Evolutionary conservation across 2,797 vertebrate species (phyloP), one percentile per base, ranked within the genome.

Genomic region (Salmo trutta): DNA sequence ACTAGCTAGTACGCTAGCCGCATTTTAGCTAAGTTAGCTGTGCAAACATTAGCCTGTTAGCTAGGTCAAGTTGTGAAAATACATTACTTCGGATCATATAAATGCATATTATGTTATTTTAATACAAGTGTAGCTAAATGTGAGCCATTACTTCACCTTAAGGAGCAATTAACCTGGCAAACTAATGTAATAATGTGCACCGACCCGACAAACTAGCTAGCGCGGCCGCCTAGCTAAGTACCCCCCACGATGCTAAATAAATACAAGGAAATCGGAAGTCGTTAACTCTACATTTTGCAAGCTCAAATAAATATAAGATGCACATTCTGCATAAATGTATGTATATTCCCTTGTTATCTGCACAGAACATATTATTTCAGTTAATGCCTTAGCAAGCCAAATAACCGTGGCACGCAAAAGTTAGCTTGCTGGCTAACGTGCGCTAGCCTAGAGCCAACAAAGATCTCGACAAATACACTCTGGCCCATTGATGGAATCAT

Each of bases 381-480:
- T 27, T 3, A 8, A 4, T 65, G 41, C 79, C 68, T 76, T 72
- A 78, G 89, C 76, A 84, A 78, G 75, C 75, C n/a, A 21, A 79
- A 76, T 71, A 82, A 71, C 74, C 67, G 19, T 36, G 33, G 71
- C 71, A 65, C 27, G 52, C 75, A 15, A 36, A 29, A 70, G 79
- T 73, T 86, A 86, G 88, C 89, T 66, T 51, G 3, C 1, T 76
- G 62, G 81, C 82, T 88, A 92, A 83, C 86, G 74, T 54, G 75
- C 29, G 85, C 86, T 91, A 89, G 85, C 88, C 90, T 84, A 85
- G 21, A 71, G 90, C 90, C 93, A 88, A 95, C 94, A 95, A 95
- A 95, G 93, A 92, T 94, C 90, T 87, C 85, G 88, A 90, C 87
- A 82, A 85, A 88, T 89, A 83, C 87, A 87, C 79, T 89, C 85